Percentiles rank a stretch among this genome's conserved stretches.
phyloP scores from a whole-genome alignment of 2,797 vertebrate species.

The Peromyscus nudipes region DNA sequence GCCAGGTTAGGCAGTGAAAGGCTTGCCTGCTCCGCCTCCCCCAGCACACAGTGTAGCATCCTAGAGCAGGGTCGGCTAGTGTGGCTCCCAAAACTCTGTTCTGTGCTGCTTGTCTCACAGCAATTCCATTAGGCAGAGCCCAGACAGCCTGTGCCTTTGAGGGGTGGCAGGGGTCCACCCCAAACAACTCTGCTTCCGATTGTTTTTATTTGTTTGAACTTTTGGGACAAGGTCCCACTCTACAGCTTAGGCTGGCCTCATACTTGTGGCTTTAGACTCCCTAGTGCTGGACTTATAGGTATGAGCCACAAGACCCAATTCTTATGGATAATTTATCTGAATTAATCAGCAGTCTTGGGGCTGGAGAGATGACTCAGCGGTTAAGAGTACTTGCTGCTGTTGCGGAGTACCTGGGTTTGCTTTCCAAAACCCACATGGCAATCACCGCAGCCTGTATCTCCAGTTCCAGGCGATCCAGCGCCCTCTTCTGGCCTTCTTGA shows the following conservation, averaged over 20 bases:
- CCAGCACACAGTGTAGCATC: too few relatives aligned
- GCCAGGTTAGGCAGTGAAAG: not conserved
- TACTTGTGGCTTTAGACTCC: not conserved
- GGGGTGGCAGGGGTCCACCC: not conserved
- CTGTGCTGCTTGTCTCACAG: not conserved
- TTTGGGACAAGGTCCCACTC: not conserved
- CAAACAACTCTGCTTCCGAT: not conserved
- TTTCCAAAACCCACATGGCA: not conserved
- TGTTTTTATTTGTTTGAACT: not conserved
- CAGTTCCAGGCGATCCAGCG: not conserved
- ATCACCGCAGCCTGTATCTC: not conserved
- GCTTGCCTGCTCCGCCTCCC: not conserved
- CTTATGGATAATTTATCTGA: not conserved
- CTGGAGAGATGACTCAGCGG: not conserved
- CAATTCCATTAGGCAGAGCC: not conserved
- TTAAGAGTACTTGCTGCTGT: not conserved
- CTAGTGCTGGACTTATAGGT: not conserved
- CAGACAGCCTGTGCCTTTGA: not conserved
- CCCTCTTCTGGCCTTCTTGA: not conserved
- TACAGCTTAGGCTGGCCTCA: not conserved
- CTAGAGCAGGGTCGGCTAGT: not conserved
- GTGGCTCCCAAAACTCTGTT: not conserved
- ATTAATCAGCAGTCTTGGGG: not conserved
- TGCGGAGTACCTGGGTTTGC: not conserved
- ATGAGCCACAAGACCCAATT: not conserved